A percentile compares a stretch with the other conserved stretches of the same genome.
phyloP scores from a whole-genome alignment of 2,113 vertebrate species.

The Nymphicus hollandicus region DNA sequence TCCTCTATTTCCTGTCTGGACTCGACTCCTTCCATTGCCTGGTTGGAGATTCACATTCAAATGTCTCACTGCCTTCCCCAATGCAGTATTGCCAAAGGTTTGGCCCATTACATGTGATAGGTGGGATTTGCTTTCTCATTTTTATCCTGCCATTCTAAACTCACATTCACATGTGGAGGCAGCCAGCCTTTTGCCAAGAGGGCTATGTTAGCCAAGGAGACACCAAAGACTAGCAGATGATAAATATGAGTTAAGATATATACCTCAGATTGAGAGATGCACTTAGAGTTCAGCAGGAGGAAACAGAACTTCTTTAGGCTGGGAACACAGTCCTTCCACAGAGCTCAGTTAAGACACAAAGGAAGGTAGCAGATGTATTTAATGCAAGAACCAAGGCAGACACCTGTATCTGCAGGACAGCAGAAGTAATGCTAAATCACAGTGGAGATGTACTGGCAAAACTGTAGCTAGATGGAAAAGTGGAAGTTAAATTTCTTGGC shows the following conservation, averaged over 20 bases:
- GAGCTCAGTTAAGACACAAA: background rate
- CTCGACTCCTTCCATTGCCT: background rate
- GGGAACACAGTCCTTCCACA: background rate
- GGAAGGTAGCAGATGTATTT: fast-evolving
- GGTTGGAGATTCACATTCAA: background rate
- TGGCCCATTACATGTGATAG: background rate
- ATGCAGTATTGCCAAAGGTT: background rate
- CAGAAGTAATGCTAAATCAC: background rate
- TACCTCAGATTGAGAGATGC: background rate
- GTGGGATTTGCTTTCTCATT: background rate
- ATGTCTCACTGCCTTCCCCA: background rate
- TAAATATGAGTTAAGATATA: background rate
- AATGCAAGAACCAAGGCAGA: background rate
- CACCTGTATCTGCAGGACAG: background rate
- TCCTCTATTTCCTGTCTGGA: background rate
- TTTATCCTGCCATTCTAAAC: background rate
- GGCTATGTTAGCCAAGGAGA: background rate
- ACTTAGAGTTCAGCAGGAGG: background rate
- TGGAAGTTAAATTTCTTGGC: background rate
- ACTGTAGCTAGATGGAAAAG: background rate
- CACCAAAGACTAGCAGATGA: background rate
- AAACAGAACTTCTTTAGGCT: background rate
- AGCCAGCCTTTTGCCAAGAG: background rate
- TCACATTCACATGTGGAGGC: background rate
- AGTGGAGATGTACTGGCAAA: background rate